These are phyloP conservation scores for Platycheirus albimanus DNA, from an alignment of 2,888 invertebrate species.

Conservation along the genomic window DNA sequence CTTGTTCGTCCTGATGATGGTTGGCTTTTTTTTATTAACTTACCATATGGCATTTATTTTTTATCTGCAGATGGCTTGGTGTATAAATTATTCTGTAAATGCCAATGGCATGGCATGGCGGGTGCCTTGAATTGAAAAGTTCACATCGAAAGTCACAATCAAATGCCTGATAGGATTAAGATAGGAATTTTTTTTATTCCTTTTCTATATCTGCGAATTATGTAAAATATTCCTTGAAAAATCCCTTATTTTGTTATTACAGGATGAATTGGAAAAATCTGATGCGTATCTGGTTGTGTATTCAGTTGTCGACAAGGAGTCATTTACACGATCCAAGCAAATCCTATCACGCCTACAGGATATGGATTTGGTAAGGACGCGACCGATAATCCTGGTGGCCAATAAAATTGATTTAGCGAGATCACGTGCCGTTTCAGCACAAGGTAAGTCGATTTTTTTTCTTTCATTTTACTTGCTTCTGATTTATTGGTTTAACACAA, in stretches of 20 bases:
- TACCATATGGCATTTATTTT: not conserved
- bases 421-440: constrained; percentile 93
- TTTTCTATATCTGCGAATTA: not conserved
- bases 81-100: constrained; percentile 20
- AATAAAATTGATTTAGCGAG: constrained; percentile 97
- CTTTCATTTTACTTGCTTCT: not conserved
- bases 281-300: constrained; percentile 95
- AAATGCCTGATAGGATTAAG: not conserved
- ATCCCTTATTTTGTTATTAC: constrained; percentile 75
- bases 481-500: too few species aligned
- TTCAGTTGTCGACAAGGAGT: constrained; percentile 95
- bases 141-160: constrained; percentile 5
- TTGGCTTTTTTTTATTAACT: not conserved
- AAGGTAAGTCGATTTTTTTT: constrained; percentile 86
- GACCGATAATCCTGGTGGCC: constrained; percentile 93
- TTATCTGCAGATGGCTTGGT: not conserved
- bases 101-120: not conserved
- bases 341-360: constrained; percentile 91
- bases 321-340: constrained; percentile 92
- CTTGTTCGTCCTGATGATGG: too few species aligned
- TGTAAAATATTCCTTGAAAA: constrained; percentile 11
- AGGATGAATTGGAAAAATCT: constrained; percentile 91
- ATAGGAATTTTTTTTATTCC: too few species aligned
- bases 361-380: constrained; percentile 88
- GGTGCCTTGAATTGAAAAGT: not conserved